Evolutionary conservation across 2,113 vertebrate species (phyloP), one percentile per base, ranked within the genome.

Genomic region (Columbina picui): DNA sequence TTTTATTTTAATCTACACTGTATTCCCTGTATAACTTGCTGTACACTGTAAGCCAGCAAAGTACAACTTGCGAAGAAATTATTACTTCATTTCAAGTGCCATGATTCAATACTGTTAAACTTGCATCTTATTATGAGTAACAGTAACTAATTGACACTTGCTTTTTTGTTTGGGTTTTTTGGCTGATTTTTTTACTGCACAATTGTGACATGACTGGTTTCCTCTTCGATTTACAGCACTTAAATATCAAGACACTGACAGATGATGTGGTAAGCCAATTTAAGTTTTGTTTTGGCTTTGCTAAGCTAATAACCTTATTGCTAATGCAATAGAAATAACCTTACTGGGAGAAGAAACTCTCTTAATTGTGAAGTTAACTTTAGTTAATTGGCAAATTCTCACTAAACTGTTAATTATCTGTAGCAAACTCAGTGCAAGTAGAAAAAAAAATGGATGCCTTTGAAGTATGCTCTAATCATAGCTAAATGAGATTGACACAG

Each of bases 231-330:
- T 98, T 98, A 73, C 98, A 99, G 99, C 98, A 98, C 73, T 98
- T 99, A 98, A 98, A 98, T 97, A 99, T 99, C 98, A 99, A 96
- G 98, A 99, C 98, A 94, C 96, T 99, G 98, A 99, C 99, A 52
- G 99, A 99, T 98, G 99, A 99, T 97, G 97, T 99, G 99, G 99
- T 99, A 99, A 99, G 99, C 97, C 73, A 73, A 84, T 50, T 93
- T 94, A 68, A 59, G 22, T 77, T 82, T 96, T 95, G 69, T 45
- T 87, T 96, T 87, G 95, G 55, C 70, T 93, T 9, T 74, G 36
- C 69, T 82, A 47, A 79, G 32, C 77, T 84, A 89, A 92, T 94
- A 96, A 96, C 61, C 43, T 60, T 61, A 36, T 50, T 56, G 49
- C 52, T 94, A 88, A 47, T 45, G 50, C 77, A 76, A 60, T 36